Evolutionary conservation across 1,140 invertebrate species (phyloP).

Genomic region (Papilio aristodemus): DNA sequence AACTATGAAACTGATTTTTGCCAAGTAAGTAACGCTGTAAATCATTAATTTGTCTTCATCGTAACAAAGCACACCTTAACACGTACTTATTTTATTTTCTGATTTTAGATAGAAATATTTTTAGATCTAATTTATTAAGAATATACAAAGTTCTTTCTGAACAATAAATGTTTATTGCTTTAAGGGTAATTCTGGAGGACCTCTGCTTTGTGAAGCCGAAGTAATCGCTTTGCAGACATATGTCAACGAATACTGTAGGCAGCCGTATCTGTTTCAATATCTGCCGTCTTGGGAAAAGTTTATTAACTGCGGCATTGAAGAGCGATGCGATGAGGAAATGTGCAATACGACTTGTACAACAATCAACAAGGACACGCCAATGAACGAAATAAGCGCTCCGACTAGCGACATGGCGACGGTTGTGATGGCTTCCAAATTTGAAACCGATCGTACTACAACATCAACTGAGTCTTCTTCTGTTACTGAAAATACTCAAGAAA

Average conservation of each 20-base stretch:
- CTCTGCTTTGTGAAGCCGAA: constrained; percentile 60
- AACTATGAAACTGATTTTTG: constrained; percentile 51
- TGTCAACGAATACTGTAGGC: constrained; percentile 56
- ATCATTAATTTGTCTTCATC: too few relatives aligned
- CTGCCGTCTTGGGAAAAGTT: constrained; percentile 59
- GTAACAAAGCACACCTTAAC: too few relatives aligned
- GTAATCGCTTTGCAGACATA: constrained; percentile 65
- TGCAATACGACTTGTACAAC: constrained; percentile 51
- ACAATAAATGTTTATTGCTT: constrained; percentile 32
- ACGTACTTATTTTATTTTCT: too few relatives aligned
- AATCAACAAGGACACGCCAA: constrained; percentile 53
- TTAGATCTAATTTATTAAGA: constrained; percentile 14
- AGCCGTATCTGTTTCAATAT: constrained; percentile 61
- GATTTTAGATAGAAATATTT: neutral
- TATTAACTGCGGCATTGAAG: constrained; percentile 57
- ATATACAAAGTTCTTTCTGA: neutral
- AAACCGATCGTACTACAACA: constrained; percentile 12
- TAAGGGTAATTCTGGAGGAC: constrained; percentile 69
- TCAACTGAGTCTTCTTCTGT: neutral
- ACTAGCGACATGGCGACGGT: neutral
- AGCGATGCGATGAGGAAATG: constrained; percentile 49
- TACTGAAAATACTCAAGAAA: constrained; percentile 8
- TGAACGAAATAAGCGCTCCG: constrained; percentile 26
- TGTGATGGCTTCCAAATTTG: neutral
- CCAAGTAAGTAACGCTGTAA: constrained; percentile 58